These are phyloP conservation scores for Macquaria australasica DNA, from an alignment of 2,113 vertebrate species.

Conservation along the genomic window DNA sequence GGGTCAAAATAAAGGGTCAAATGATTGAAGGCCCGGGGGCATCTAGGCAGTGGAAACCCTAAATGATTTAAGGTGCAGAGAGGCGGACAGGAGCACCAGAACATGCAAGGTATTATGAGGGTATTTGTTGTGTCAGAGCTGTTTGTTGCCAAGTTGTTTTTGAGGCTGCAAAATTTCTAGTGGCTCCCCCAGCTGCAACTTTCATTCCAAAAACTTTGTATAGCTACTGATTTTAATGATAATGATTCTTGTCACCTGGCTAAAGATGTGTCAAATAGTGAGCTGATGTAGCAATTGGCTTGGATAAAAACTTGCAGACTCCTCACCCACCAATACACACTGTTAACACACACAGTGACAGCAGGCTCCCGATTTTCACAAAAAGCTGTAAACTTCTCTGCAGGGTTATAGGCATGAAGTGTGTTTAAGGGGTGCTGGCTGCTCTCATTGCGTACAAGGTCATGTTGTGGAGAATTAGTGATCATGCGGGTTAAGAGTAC, in stretches of 20 bases:
- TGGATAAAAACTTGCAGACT: background rate
- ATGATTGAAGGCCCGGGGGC: background rate
- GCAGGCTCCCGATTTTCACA: too few species aligned
- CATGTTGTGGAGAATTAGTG: background rate
- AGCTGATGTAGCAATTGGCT: conserved; percentile 7
- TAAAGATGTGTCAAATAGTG: conserved; percentile 6
- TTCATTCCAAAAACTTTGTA: conserved; percentile 18
- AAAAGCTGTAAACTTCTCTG: background rate
- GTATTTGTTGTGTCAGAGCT: background rate
- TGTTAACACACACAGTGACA: background rate
- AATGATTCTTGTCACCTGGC: conserved; percentile 17
- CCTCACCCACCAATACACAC: background rate
- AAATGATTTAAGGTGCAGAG: background rate
- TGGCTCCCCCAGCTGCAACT: background rate
- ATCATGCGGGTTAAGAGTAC: conserved; percentile 9
- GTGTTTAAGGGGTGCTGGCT: background rate
- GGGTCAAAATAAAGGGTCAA: background rate
- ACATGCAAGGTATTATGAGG: background rate
- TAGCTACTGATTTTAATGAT: conserved; percentile 23
- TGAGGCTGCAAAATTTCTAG: background rate
- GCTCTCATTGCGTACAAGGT: background rate
- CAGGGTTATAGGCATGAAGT: background rate
- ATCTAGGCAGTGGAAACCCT: background rate
- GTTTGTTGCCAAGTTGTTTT: background rate
- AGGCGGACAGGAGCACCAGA: background rate